Base-by-base conservation (phyloP, 1,140 invertebrate species). In the Drosophila neocordata region DNA sequence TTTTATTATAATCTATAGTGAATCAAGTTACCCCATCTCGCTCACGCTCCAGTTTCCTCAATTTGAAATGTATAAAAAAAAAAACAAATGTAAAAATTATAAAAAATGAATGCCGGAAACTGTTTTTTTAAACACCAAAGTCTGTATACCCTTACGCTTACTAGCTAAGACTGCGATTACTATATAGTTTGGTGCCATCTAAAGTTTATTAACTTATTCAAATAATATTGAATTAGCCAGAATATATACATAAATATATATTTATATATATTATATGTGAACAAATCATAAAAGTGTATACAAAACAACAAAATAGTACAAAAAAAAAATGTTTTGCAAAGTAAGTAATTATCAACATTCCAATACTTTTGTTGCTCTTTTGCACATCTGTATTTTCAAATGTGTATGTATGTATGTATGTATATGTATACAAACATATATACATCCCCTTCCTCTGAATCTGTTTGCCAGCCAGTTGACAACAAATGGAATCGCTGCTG, bases 341-440 rank as follows among this genome's bases (percentile, higher is more conserved):
- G 72, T 74, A 38, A 51, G 72, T 64, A 74, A 74, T 74, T 74
- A 74, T 74, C 72, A 74, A 41, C 72, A 74, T 68, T 74, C 64
- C 71, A 51, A 51, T 61, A 57, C 9, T 22, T 51, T 65, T 65
- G 55, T 56, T 41, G 20, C 73, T 73, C 55, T 58, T 55, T 35
- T 62, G 48, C 15, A 48, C 15, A 20, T 20, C 9, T 57, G 31
- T 35, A 35, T 35, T 20, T 20, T 11, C 4, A 48, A 20, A 20
- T 20, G 6, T 20, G 20, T 44, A 18, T 7, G 6, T 15, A 44
- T 18, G 8, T 44, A 18, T 44, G 2, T 44, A 7, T 18, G 13
- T 9, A 15, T 44, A 15, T 15, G 2, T 11, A 48, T 15, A 31
- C 6, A 31, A 6, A 31, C 41, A 15, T 12, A 7, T 15, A 7